Evolutionary conservation across 2,888 invertebrate species (phyloP).

Genomic region (Drosophila peninsularis): DNA sequence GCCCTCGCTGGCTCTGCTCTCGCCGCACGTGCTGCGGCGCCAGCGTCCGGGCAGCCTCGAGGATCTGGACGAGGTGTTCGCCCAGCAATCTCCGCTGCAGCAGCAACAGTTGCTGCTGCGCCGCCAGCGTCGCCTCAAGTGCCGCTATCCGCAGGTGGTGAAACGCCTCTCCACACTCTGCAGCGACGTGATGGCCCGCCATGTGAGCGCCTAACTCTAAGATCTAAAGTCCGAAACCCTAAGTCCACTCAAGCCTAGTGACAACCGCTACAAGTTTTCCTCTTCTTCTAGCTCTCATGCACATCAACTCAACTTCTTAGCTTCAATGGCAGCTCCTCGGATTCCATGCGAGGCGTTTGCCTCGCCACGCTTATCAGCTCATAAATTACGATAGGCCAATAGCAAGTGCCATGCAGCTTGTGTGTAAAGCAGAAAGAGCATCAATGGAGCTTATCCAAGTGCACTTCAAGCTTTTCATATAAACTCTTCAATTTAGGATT

Average conservation of each 20-base stretch:
- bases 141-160: slow-evolving; percentile 85
- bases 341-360: neutral
- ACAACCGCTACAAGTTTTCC: neutral
- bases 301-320: neutral
- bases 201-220: slow-evolving; percentile 82
- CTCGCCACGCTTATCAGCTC: neutral
- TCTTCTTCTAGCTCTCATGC: neutral
- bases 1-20: slow-evolving; percentile 81
- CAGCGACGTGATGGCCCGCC: slow-evolving; percentile 86
- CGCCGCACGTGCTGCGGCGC: slow-evolving; percentile 82
- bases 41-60: slow-evolving; percentile 83
- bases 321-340: neutral
- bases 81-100: slow-evolving; percentile 59
- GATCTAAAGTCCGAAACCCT: neutral
- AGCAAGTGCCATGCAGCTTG: neutral
- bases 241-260: neutral
- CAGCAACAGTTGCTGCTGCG: slow-evolving; percentile 66
- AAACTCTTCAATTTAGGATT: neutral
- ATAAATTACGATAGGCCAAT: neutral
- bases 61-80: slow-evolving; percentile 66
- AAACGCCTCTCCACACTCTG: slow-evolving; percentile 86
- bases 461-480: neutral
- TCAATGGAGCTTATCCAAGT: neutral
- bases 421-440: neutral
- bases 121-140: slow-evolving; percentile 77